Conservation (phyloP, 1,140 invertebrate species). For the Anastrepha obliqua region DNA sequence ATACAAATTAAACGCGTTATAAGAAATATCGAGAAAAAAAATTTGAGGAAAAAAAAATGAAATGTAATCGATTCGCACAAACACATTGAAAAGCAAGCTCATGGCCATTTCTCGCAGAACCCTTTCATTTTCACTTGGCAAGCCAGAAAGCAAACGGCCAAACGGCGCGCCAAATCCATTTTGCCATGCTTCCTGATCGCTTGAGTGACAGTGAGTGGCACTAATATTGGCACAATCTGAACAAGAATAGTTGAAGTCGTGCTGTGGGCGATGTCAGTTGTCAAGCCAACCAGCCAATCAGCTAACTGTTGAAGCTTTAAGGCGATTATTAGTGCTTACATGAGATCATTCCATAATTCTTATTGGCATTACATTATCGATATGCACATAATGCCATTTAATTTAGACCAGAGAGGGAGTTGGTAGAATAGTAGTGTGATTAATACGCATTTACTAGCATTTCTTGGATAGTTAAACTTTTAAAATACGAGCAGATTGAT, state of each 20-base stretch:
- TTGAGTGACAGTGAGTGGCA: constrained; percentile 10
- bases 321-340: constrained; percentile 9
- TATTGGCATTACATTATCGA: no score
- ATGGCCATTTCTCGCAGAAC: constrained; percentile 23
- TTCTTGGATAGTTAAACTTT: no score
- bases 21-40: constrained; percentile 1
- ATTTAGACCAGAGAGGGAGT: no score
- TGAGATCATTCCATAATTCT: constrained; percentile 26
- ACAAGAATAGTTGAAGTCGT: neutral
- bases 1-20: neutral
- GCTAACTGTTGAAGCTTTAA: neutral
- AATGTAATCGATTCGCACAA: neutral
- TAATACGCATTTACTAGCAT: no score
- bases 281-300: neutral
- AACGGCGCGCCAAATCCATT: neutral
- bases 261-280: neutral
- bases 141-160: neutral
- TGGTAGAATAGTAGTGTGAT: no score
- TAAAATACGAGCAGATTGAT: no score
- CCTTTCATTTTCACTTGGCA: constrained; percentile 44
- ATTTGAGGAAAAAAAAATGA: neutral
- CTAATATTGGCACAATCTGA: constrained; percentile 24
- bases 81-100: constrained; percentile 1
- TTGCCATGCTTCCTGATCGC: constrained; percentile 41
- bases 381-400: no score